Base-by-base conservation (phyloP, 2,888 invertebrate genomes). In the Cephus nigrinus region DNA sequence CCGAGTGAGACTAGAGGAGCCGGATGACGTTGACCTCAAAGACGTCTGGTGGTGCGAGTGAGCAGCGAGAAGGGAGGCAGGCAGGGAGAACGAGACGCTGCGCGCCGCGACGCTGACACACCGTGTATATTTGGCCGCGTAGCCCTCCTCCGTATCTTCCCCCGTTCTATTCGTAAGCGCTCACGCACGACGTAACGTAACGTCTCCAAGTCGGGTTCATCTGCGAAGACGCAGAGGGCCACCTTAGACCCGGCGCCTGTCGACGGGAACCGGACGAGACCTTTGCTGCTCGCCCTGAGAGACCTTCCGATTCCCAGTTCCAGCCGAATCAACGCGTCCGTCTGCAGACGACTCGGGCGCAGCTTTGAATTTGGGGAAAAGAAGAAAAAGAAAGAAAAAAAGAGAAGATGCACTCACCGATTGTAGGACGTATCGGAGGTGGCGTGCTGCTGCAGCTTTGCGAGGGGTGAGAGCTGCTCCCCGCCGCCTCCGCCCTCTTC, bases 41-140 rank as follows among this genome's bases (percentile, higher is more conserved):
- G 40, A 40, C 40, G 40, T 40, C 40, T 40, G 40, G 12, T 40
- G 40, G 40, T 40, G 40, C 40, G 40, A 40, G 40, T 40, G 40
- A 15, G 36, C 36, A 15, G 36, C 36, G 1, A 12, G 12, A 4
- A 40, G 4, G 36, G 12, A 40, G 36, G 84, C 82, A 86, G 87
- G 85, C 86, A 88, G 87, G 84, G 86, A 87, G 87, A 84, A 87
- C 84, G 84, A 85, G 85, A 88, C 88, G 90, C 87, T 86, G 90
- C 91, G 90, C 89, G 90, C 90, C 91, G 88, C 91, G 91, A 91
- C 91, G 91, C 91, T 91, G 90, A 91, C 91, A 91, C 91, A 91
- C 89, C 87, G 86, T 84, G 90, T 91, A 91, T 90, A 91, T 90
- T 91, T 91, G 91, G 91, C 90, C 83, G 74, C 76, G 73, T 74